Evolutionary conservation across 2,113 vertebrate genomes (phyloP).

Genomic region (Lampris incognitus): DNA sequence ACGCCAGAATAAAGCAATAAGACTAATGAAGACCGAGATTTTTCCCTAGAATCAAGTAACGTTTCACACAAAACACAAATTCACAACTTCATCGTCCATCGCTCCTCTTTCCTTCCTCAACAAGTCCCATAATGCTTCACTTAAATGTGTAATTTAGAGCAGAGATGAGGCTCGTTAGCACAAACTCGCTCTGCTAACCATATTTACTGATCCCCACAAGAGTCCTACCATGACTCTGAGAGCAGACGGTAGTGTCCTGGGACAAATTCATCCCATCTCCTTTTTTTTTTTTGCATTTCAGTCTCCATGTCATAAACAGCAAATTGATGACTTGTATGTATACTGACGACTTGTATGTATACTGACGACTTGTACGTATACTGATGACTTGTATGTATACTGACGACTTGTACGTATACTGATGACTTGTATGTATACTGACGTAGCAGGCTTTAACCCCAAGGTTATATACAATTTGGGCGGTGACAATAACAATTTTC

Average conservation of each 20-base stretch:
- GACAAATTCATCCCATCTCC: conserved; percentile 17
- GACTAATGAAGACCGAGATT: conserved; percentile 62
- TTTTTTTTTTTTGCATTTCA: conserved; percentile 3
- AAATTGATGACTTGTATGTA: conserved; percentile 60
- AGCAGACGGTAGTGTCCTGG: not conserved
- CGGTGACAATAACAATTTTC: conserved; percentile 43
- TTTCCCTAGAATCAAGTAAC: conserved; percentile 34
- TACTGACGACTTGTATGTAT: conserved; percentile 20
- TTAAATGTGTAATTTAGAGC: conserved; percentile 30
- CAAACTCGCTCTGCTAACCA: not conserved
- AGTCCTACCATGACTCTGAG: not conserved
- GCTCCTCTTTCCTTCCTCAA: not conserved
- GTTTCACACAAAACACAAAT: conserved; percentile 11
- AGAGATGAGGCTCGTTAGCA: conserved; percentile 6
- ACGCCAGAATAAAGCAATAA: conserved; percentile 47
- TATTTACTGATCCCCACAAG: not conserved
- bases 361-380: no score
- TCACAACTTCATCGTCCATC: conserved; percentile 2
- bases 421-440: conserved; percentile 21
- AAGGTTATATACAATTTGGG: conserved; percentile 56
- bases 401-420: no score
- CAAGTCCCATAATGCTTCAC: not conserved
- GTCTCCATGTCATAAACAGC: conserved; percentile 36
- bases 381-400: no score
- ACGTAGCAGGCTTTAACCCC: conserved; percentile 37